Evolutionary conservation across 2,113 vertebrate genomes (phyloP), one percentile per base, ranked within the genome.

Genomic region (Seriola aureovittata): DNA sequence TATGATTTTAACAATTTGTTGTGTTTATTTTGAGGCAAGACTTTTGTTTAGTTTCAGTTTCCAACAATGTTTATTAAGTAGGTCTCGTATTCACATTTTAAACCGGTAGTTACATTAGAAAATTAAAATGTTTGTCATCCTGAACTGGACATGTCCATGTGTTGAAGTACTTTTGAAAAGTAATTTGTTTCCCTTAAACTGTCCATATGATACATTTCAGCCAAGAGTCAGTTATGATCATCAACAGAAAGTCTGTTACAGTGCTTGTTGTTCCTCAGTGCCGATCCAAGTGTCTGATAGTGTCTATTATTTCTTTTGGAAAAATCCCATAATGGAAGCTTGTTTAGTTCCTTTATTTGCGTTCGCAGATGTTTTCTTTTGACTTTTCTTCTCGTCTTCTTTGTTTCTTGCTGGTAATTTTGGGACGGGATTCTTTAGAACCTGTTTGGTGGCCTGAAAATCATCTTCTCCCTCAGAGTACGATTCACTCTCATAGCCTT

Each of bases 321-420:
- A 98, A 75, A 99, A 99, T 0, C 98, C 98, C 91, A 94, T 94
- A 79, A 99, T 99, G 38, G 98, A 98, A 5, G 96, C 94, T 85
- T 99, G 98, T 85, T 97, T 98, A 4, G 93, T 93, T 83, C 92
- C 91, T 92, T 96, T 99, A 84, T 60, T 94, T 44, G 89, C 62
- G 7, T 87, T 68, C 0, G 92, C 74, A 1, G 94, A 50, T 1
- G 90, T 89, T 90, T 96, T 97, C 92, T 96, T 99, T n/a, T 81
- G 78, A 71, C 71, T 92, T 72, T 94, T 99, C 67, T 96, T 97
- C 42, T 96, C 96, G 0, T 97, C 95, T 40, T 93, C 96, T 9
- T 90, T 93, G 4, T 94, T 94, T 1, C 86, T 94, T 21, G 91
- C 91, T 0, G 71, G 1, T 3, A 85, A 52, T 65, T 86, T 93